Percentiles rank a stretch among this genome's conserved stretches.
Conservation (phyloP, 2,888 invertebrate species). For the Diplolepis rosae region DNA sequence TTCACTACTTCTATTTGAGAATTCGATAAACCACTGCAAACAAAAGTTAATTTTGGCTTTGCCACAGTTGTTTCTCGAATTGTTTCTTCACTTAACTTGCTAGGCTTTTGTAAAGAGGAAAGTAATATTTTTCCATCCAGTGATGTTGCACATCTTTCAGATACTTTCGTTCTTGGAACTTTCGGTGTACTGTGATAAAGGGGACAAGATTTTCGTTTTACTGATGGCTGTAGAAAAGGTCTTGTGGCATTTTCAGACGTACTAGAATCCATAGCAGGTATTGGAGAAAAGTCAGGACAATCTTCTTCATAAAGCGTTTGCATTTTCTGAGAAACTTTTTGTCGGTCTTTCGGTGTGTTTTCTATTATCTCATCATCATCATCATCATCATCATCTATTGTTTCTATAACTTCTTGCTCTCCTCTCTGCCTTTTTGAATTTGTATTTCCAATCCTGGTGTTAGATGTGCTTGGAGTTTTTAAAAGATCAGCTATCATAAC, state of each 20-base stretch:
- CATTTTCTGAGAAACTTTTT: not conserved
- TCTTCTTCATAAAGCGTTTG: not conserved
- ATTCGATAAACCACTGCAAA: conserved; percentile 56
- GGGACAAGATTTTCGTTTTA: conserved; percentile 43
- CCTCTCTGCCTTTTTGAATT: not conserved
- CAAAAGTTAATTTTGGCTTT: conserved; percentile 46
- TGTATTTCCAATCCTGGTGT: not conserved
- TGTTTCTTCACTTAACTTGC: not conserved
- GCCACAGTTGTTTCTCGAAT: not conserved
- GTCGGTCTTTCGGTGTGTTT: not conserved
- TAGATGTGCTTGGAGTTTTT: not conserved
- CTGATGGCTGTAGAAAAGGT: not conserved
- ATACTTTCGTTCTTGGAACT: conserved; percentile 12
- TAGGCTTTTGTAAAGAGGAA: not conserved
- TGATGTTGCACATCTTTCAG: not conserved
- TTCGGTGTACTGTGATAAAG: conserved; percentile 61
- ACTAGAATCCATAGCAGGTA: not conserved
- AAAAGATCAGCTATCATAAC: not conserved
- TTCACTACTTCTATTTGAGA: conserved; percentile 50
- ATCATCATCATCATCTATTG: not conserved
- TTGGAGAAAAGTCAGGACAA: not conserved
- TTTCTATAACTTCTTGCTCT: not conserved
- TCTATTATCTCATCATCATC: not conserved
- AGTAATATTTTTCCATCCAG: not conserved
- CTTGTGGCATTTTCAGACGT: not conserved